phyloP scores from a whole-genome alignment of 2,113 vertebrate genomes.

The Ochotona curzoniae region DNA sequence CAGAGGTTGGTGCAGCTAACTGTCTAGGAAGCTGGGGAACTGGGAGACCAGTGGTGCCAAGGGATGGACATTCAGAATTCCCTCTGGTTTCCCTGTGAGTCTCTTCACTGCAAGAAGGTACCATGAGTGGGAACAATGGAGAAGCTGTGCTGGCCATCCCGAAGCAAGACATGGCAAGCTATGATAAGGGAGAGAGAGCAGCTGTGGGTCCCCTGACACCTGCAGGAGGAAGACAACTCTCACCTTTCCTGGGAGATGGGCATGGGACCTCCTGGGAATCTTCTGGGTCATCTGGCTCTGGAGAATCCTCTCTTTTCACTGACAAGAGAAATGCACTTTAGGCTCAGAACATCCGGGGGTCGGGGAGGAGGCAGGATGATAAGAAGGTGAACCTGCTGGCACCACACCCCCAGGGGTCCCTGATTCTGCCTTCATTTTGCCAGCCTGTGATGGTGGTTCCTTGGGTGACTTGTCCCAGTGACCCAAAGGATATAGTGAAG shows the following conservation, averaged over 20 bases:
- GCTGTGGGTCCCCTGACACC: not conserved
- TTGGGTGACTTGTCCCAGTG: not conserved
- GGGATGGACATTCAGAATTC: not conserved
- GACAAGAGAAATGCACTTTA: not conserved
- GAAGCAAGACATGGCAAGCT: not conserved
- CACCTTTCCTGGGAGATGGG: constrained; percentile 18
- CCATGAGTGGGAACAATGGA: not conserved
- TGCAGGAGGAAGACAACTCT: not conserved
- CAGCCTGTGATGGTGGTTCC: not conserved
- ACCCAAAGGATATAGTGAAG: no score
- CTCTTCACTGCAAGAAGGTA: no score
- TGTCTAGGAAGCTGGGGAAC: not conserved
- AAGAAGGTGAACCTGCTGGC: no score
- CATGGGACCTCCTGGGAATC: not conserved
- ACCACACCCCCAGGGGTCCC: not conserved
- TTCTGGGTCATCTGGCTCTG: not conserved
- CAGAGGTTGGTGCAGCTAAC: not conserved
- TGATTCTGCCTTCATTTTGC: not conserved
- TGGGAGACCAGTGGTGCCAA: not conserved
- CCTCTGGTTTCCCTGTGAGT: not conserved
- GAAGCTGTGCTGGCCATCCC: not conserved
- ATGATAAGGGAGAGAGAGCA: not conserved
- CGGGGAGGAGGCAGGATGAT: not conserved
- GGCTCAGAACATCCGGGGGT: not conserved
- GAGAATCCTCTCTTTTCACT: constrained; percentile 14